Base-by-base conservation (phyloP, 2,888 invertebrate species). In the Lycia hirtaria region DNA sequence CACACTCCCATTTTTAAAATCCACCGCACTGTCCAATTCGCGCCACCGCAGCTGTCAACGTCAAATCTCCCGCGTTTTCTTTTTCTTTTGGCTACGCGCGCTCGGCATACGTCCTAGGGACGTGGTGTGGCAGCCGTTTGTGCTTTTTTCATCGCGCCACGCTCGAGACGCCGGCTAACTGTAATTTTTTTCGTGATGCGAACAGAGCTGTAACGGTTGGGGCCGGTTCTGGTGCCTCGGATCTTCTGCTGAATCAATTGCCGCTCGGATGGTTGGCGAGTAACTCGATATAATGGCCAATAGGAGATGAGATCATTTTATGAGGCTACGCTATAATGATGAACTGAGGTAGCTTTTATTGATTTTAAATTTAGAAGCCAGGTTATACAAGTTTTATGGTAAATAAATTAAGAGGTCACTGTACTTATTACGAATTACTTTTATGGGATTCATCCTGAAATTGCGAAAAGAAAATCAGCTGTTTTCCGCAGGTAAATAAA, bases 111-210 rank as follows among this genome's bases (percentile, higher is more conserved):
- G 90, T 91, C 85, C 83, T 85, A 78, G 81, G 82, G 84, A 85
- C 76, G 77, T 84, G 88, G 76, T 75, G 83, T 75, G 73, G 78
- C 76, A 75, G 71, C 63, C 71, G 83, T 75, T 83, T 83, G 83
- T 91, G 91, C 81, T 88, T 90, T 91, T 90, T 90, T 89, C 87
- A 82, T 72, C 67, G 81, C 80, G 74, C 77, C 77, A 73, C 76
- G 78, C 79, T 78, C 81, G 81, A 76, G 75, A 72, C 81, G 77
- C 62, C 64, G 69, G 74, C 65, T 91, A 92, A 91, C 91, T 88
- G 90, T 91, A 89, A 57, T 82, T 89, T 89, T 91, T 92, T 91
- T 90, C 85, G 87, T 87, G 86, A 82, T 87, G 80, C 81, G 72
- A 80, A 64, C 52, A 49, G 73, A 75, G 72, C 45, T 24, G 80